A percentile compares a stretch with the other conserved stretches of the same genome.
Conservation (phyloP, 2,797 vertebrate species). For the Anguilla marmorata region DNA sequence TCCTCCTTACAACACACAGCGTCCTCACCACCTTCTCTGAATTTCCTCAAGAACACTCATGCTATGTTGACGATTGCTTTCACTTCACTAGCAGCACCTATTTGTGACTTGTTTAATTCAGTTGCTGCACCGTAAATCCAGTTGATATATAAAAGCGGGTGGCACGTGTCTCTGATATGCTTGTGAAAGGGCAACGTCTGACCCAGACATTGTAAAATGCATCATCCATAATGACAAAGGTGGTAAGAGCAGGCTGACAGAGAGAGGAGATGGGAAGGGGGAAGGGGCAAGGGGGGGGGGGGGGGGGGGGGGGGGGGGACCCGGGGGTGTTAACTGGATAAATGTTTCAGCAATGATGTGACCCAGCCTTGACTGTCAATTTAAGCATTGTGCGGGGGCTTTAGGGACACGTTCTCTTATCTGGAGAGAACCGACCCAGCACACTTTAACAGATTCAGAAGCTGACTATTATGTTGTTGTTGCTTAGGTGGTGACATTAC, state of each 20-base stretch:
- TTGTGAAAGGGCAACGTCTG: background rate
- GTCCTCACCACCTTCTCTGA: background rate
- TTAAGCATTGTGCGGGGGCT: background rate
- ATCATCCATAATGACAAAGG: conserved; percentile 8
- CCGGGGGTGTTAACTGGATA: background rate
- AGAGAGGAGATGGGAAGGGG: too few relatives aligned
- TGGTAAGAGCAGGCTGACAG: background rate
- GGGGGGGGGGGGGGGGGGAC: background rate
- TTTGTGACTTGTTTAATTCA: background rate
- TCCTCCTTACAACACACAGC: background rate
- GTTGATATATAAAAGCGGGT: background rate
- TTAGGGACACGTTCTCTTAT: background rate
- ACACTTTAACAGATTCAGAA: background rate
- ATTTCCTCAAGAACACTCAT: background rate
- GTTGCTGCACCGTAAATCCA: background rate
- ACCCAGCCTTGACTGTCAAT: conserved; percentile 4
- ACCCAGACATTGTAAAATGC: conserved; percentile 5
- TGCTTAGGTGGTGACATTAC: background rate
- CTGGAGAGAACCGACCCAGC: background rate
- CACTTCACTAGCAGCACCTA: background rate
- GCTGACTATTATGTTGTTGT: background rate
- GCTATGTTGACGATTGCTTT: background rate
- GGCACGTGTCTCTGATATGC: background rate
- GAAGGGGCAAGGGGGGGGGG: background rate
- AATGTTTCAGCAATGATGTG: background rate